These are phyloP conservation scores for Mesorhabditis belari DNA, from an alignment of 2,888 invertebrate genomes.

Conservation along the genomic window DNA sequence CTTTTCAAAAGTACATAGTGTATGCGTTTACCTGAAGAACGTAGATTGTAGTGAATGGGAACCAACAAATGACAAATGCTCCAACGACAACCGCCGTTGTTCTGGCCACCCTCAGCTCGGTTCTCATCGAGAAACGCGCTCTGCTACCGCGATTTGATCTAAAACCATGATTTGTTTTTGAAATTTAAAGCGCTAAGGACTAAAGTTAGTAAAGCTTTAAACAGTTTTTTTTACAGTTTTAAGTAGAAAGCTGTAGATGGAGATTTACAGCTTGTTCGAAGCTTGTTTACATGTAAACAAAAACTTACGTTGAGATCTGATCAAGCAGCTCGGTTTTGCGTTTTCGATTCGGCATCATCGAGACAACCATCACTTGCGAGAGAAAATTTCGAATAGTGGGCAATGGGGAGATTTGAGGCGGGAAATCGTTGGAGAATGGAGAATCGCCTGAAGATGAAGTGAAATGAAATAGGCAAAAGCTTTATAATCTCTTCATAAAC, in stretches of 20 bases:
- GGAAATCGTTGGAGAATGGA: neutral
- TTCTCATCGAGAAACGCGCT: constrained; percentile 12
- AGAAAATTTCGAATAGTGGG: constrained; percentile 21
- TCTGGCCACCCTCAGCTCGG: constrained; percentile 46
- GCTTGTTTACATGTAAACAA: too few species aligned
- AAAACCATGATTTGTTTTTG: neutral
- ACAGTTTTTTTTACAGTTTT: too few species aligned
- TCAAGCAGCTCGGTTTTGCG: constrained; percentile 17
- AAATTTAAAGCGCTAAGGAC: too few species aligned
- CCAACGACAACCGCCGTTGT: constrained; percentile 50
- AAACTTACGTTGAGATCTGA: constrained; percentile 17
- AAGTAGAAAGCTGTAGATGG: too few species aligned
- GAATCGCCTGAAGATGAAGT: neutral
- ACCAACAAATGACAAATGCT: constrained; percentile 49
- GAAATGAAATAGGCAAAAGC: too few species aligned
- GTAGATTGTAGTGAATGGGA: constrained; percentile 50
- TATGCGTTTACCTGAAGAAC: constrained; percentile 45
- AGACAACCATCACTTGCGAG: constrained; percentile 23
- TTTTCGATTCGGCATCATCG: constrained; percentile 13
- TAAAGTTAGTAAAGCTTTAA: too few species aligned
- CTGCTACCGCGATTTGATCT: neutral
- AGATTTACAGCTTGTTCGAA: too few species aligned
- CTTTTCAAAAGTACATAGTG: too few species aligned
- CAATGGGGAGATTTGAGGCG: neutral
- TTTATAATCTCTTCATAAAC: too few species aligned